Evolutionary conservation across 2,113 vertebrate genomes (phyloP).

Genomic region (Chloropsis hardwickii): DNA sequence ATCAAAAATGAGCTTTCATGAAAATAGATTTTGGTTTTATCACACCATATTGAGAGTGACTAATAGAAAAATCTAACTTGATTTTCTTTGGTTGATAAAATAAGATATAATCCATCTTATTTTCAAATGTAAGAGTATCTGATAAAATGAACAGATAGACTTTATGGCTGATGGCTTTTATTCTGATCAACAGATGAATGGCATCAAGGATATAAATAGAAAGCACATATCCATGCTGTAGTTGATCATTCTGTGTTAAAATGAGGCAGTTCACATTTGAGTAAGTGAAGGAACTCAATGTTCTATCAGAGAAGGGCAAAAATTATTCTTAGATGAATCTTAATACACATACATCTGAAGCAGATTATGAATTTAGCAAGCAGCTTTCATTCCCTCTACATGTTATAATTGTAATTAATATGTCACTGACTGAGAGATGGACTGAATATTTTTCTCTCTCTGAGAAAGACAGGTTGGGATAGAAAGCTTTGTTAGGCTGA

Average conservation of each 20-base stretch:
- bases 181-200: slow-evolving; percentile 8
- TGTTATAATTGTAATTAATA: slow-evolving; percentile 11
- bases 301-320: not conserved
- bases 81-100: not conserved
- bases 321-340: slow-evolving; percentile 21
- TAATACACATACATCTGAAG: not conserved
- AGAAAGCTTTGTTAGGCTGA: not conserved
- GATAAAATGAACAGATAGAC: not conserved
- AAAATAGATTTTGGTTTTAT: not conserved
- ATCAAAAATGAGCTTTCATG: not conserved
- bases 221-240: not conserved
- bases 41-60: not conserved
- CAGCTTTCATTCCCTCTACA: not conserved
- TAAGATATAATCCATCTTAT: not conserved
- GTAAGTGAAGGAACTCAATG: not conserved
- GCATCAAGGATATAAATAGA: not conserved
- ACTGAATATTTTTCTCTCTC: not conserved
- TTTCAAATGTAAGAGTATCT: not conserved
- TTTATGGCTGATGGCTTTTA: not conserved
- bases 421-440: not conserved
- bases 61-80: not conserved
- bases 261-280: not conserved
- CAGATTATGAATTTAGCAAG: slow-evolving; percentile 32
- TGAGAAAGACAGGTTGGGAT: not conserved
- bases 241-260: not conserved